Conservation (phyloP, 2,113 vertebrate species). For the Actenoides hombroni region DNA sequence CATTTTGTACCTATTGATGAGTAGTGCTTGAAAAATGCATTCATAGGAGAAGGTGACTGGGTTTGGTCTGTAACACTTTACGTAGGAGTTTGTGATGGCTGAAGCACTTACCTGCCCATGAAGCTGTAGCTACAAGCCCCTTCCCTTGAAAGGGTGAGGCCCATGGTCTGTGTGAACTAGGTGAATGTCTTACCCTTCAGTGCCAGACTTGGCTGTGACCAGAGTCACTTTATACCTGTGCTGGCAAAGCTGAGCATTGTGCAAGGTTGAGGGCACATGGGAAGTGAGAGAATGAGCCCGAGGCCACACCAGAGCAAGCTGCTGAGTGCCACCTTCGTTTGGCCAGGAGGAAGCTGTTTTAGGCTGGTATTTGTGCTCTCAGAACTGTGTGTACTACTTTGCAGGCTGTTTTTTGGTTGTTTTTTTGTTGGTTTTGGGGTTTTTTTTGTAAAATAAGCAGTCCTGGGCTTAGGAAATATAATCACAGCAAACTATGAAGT, state of each 20-base stretch:
- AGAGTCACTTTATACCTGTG: neutral
- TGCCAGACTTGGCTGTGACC: neutral
- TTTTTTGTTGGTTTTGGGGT: neutral
- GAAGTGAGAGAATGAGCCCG: neutral
- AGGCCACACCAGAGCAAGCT: neutral
- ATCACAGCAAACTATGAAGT: neutral
- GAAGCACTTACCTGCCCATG: neutral
- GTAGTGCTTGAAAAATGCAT: neutral
- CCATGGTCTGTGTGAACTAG: accelerated
- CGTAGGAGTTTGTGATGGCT: neutral
- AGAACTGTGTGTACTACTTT: neutral
- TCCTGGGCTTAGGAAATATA: neutral
- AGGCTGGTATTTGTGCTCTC: neutral
- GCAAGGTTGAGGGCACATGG: neutral
- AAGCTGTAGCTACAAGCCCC: neutral
- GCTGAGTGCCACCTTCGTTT: neutral
- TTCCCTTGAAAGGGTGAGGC: neutral
- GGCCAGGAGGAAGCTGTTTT: neutral
- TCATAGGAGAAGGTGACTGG: neutral
- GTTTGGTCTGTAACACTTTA: neutral
- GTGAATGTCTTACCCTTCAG: neutral
- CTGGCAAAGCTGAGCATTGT: neutral
- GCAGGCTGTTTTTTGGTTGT: neutral
- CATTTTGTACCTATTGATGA: neutral
- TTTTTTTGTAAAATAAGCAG: neutral